Evolutionary conservation across 1,140 invertebrate genomes (phyloP).

Genomic region (Paracyclopina nana): DNA sequence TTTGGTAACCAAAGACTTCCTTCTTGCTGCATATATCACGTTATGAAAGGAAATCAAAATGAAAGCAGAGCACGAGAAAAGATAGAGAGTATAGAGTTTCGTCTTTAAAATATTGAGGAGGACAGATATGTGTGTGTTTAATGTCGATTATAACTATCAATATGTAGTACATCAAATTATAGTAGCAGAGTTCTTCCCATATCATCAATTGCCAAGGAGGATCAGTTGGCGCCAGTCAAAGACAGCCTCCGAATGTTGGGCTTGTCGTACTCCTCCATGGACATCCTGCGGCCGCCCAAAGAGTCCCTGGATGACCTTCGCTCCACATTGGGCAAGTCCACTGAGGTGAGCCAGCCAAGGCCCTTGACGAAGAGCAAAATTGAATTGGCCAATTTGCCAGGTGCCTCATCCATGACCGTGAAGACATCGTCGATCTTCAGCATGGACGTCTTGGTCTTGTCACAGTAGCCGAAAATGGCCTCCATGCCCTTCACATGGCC

Average conservation of each 20-base stretch:
- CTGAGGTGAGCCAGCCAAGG: conserved; percentile 47
- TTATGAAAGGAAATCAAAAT: no score
- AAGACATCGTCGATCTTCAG: conserved; percentile 56
- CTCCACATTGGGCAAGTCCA: conserved; percentile 46
- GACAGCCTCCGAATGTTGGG: conserved; percentile 51
- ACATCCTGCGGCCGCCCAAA: conserved; percentile 28
- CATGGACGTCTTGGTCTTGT: conserved; percentile 58
- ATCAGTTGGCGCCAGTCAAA: conserved; percentile 29
- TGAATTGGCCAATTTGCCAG: conserved; percentile 55
- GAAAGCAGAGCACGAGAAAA: no score
- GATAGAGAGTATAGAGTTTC: no score
- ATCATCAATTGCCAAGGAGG: no score
- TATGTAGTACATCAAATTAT: no score
- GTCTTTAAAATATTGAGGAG: no score
- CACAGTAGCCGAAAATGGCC: conserved; percentile 50
- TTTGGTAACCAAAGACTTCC: no score
- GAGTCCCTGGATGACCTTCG: conserved; percentile 32
- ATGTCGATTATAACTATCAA: no score
- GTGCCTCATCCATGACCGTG: conserved; percentile 55
- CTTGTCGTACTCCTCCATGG: conserved; percentile 61
- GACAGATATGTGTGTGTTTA: no score
- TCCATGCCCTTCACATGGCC: conserved; percentile 47
- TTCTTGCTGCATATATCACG: no score
- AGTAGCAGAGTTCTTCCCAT: no score
- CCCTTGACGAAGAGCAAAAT: conserved; percentile 62